A percentile compares a stretch with the other conserved stretches of the same genome.
phyloP scores from a whole-genome alignment of 2,797 vertebrate species.

The Aulostomus chinensis region DNA sequence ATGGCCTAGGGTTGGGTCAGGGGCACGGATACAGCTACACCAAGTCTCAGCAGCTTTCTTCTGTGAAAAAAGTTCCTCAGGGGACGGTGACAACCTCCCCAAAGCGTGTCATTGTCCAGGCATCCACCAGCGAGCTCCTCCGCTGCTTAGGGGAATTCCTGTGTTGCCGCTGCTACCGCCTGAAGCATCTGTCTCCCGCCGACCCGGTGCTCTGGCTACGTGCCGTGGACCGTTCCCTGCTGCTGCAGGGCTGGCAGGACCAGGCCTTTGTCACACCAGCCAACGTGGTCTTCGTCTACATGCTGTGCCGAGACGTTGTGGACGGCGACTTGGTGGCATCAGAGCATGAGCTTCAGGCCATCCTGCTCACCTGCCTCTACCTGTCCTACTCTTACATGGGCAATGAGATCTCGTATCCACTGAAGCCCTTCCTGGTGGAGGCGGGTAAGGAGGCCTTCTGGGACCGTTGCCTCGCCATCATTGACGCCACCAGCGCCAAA shows the following conservation, averaged over 20 bases:
- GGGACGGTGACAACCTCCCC: slow-evolving; percentile 66
- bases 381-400: slow-evolving; percentile 98
- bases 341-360: slow-evolving; percentile 93
- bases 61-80: slow-evolving; percentile 70
- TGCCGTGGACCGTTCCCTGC: slow-evolving; percentile 83
- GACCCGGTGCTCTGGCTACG: slow-evolving; percentile 85
- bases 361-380: slow-evolving; percentile 93
- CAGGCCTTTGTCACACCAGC: slow-evolving; percentile 87
- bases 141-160: slow-evolving; percentile 86
- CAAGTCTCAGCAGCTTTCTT: slow-evolving; percentile 75
- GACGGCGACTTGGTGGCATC: slow-evolving; percentile 80
- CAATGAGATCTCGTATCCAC: slow-evolving; percentile 96
- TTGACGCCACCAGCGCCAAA: slow-evolving; percentile 81
- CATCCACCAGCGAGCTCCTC: slow-evolving; percentile 85
- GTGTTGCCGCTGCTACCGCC: slow-evolving; percentile 82
- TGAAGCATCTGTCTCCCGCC: slow-evolving; percentile 80
- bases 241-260: slow-evolving; percentile 89
- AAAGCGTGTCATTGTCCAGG: slow-evolving; percentile 83
- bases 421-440: slow-evolving; percentile 96
- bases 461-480: slow-evolving; percentile 85
- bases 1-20: slow-evolving; percentile 67
- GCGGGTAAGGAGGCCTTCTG: slow-evolving; percentile 84
- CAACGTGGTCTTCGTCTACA: slow-evolving; percentile 88
- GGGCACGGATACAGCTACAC: slow-evolving; percentile 58
- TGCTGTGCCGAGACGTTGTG: slow-evolving; percentile 85